Base-by-base conservation (phyloP, 1,140 invertebrate species). In the Probaryconus sp. region DNA sequence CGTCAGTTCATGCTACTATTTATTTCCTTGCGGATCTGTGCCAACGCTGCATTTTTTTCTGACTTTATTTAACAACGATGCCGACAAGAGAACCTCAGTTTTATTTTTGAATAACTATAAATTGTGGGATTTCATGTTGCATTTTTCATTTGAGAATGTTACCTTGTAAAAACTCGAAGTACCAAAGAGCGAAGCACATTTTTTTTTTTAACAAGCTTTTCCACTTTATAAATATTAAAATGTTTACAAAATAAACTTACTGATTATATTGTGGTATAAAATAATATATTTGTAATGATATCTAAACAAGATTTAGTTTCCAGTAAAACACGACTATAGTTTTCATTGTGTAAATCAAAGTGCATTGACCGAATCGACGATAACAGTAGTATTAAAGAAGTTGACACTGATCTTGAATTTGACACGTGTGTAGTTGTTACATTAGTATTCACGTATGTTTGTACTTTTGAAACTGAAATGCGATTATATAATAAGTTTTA, bases 331-430 rank as follows among this genome's bases (percentile, higher is more conserved):
- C 17, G 3, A 24, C 38, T 43, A 38, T n/a, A n/a, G 11, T 31
- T 13, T 33, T 10, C 2, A 48, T 48, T 61, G 30, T 47, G 28
- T 43, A 31, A 26, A 42, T n/a, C 26, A 17, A 61, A 31, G 48
- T 50, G 10, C 58, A 42, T 43, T 63, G 45, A 63, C 21, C 21
- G 21, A 24, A 24, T 26, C 21, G 3, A 7, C 11, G 47, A 30
- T 63, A 50, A 42, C 10, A 10, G 3, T n/a, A 31, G 4, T 33
- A 7, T 14, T 40, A 13, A 33, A 63, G 24, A 50, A 61, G 33
- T 50, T 31, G 58, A 14, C 58, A 63, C 16, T 63, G 56, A 48
- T 48, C 56, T 61, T 61, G 56, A 48, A 48, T 58, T 30, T 7
- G 3, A 9, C 26, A 7, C 26, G 16, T 16, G 20, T 18, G 30